Evolutionary conservation across 2,113 vertebrate species (phyloP).

Genomic region (Myodes glareolus): DNA sequence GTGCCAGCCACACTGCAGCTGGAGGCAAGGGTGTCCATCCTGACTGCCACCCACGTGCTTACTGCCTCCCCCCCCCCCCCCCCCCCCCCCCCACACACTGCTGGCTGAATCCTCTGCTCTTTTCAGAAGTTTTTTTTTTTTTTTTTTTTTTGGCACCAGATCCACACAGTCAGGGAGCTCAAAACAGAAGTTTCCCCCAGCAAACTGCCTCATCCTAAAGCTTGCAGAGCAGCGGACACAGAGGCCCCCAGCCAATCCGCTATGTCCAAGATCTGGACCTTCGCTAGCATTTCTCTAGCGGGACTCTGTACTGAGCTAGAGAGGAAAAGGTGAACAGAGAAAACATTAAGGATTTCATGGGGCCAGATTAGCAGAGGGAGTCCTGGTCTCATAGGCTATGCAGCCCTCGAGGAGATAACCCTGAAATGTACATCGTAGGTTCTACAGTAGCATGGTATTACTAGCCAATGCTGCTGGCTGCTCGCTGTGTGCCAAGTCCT

Average conservation of each 20-base stretch:
- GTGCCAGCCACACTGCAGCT: background rate
- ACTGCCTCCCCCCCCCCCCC: background rate
- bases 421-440: background rate
- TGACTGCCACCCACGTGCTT: background rate
- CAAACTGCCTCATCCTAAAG: background rate
- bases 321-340: background rate
- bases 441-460: background rate
- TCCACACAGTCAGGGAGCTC: background rate
- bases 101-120: background rate
- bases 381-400: background rate
- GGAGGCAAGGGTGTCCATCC: background rate
- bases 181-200: background rate
- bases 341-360: background rate
- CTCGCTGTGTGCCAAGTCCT: background rate
- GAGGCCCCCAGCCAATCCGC: fast-evolving
- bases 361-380: background rate
- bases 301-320: background rate
- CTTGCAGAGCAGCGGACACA: fast-evolving
- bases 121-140: background rate
- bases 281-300: background rate
- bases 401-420: background rate
- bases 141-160: background rate
- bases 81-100: fast-evolving
- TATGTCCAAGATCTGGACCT: background rate
- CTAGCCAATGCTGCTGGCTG: background rate